These are phyloP conservation scores for Heliconius ethilla DNA, from an alignment of 2,888 invertebrate species.

Conservation along the genomic window DNA sequence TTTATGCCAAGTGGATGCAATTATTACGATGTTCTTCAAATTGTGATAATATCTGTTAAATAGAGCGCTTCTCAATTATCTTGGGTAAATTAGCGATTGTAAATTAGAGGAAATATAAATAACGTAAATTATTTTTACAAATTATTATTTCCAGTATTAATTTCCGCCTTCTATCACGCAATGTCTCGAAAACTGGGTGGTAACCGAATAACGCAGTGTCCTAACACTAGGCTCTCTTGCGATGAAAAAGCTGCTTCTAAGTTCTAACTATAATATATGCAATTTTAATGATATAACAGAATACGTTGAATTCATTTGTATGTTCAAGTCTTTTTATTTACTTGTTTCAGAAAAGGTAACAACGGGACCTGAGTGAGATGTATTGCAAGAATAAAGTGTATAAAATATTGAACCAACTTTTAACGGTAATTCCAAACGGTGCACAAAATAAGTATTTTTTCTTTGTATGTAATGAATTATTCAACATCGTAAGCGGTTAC, in stretches of 20 bases:
- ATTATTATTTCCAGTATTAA: not conserved
- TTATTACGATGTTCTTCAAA: not conserved
- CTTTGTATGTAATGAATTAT: slow-evolving; percentile 42
- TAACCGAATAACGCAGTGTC: not conserved
- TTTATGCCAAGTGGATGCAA: not conserved
- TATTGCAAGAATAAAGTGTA: slow-evolving; percentile 39
- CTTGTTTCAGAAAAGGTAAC: not conserved
- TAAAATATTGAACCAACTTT: slow-evolving; percentile 40
- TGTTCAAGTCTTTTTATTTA: not conserved
- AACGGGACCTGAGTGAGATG: slow-evolving; percentile 47
- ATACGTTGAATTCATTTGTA: not conserved
- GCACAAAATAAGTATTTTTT: slow-evolving; percentile 36
- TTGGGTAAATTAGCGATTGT: not conserved
- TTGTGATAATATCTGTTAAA: not conserved
- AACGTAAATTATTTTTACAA: not conserved
- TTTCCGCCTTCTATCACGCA: not conserved
- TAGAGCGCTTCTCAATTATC: slow-evolving; percentile 2
- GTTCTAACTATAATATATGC: not conserved
- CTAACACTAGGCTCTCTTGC: not conserved
- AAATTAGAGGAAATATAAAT: not conserved
- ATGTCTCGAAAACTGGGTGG: not conserved
- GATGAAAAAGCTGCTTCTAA: no score
- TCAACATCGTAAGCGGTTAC: slow-evolving; percentile 27
- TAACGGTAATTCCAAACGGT: slow-evolving; percentile 45
- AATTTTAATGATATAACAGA: not conserved